Percentiles rank a stretch among this genome's conserved stretches.
Evolutionary conservation across 1,140 invertebrate species (phyloP).

Genomic region (Drosophila bocki): DNA sequence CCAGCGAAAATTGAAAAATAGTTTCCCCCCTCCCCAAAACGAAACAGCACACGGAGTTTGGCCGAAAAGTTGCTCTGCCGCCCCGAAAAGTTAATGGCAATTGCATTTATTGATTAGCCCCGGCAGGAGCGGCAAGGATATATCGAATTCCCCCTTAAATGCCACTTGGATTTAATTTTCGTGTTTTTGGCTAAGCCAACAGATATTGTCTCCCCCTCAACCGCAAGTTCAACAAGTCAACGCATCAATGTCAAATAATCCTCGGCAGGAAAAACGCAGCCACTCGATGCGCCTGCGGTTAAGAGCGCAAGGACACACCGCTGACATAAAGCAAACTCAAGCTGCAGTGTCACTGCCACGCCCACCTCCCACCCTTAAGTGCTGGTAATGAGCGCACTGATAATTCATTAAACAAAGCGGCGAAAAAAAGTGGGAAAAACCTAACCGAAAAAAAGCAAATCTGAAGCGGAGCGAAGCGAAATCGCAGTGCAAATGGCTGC

Average conservation of each 20-base stretch:
- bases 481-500: constrained; percentile 48
- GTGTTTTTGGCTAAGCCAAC: constrained; percentile 33
- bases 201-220: constrained; percentile 13
- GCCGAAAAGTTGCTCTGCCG: constrained; percentile 37
- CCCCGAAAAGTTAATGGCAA: constrained; percentile 59
- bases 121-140: constrained; percentile 6
- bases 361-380: constrained; percentile 36
- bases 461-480: constrained; percentile 34
- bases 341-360: constrained; percentile 54
- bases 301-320: constrained; percentile 48
- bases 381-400: constrained; percentile 69
- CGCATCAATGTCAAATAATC: constrained; percentile 57
- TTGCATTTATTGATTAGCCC: constrained; percentile 69
- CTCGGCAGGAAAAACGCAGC: constrained; percentile 8
- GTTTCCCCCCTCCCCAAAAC: constrained; percentile 40
- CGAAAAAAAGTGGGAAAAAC: constrained; percentile 1
- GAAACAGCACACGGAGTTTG: constrained; percentile 28
- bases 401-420: constrained; percentile 71
- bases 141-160: constrained; percentile 29
- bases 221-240: constrained; percentile 58
- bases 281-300: constrained; percentile 41
- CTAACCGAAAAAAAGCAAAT: constrained; percentile 15
- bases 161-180: constrained; percentile 37
- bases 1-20: constrained; percentile 75
- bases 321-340: constrained; percentile 52